Conservation (phyloP, 2,113 vertebrate species). For the Tychaedon coryphoeus region DNA sequence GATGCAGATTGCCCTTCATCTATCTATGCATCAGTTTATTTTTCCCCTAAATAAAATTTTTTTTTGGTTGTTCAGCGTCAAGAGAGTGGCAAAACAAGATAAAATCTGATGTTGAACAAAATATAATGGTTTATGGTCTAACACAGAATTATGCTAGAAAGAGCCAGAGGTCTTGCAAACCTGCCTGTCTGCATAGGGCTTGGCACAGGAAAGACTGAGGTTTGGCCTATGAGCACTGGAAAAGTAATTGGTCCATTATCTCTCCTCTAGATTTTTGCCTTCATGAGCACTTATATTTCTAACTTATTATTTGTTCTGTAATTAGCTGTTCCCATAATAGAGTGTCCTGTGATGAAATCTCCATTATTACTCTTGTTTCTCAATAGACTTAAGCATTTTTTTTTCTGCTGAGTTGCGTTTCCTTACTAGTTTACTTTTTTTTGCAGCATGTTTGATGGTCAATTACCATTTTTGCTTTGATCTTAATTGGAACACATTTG, state of each 20-base stretch:
- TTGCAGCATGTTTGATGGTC: conserved; percentile 60
- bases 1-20: background rate
- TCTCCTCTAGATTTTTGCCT: background rate
- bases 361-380: conserved; percentile 54
- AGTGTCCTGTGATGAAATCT: conserved; percentile 43
- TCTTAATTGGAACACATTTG: conserved; percentile 64
- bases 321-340: conserved; percentile 58
- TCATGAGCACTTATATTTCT: conserved; percentile 40
- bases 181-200: background rate
- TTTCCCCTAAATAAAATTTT: background rate
- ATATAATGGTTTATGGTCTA: background rate
- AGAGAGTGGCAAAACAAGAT: background rate
- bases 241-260: conserved; percentile 61
- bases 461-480: conserved; percentile 65
- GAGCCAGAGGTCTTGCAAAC: background rate
- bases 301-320: conserved; percentile 58
- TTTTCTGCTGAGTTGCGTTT: conserved; percentile 61
- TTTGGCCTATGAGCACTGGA: background rate
- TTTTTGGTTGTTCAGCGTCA: background rate
- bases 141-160: background rate
- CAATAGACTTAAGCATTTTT: conserved; percentile 39
- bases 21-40: background rate
- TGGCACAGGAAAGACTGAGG: background rate
- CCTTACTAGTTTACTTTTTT: conserved; percentile 45
- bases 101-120: background rate